phyloP scores from a whole-genome alignment of 1,140 invertebrate species.

The Orussus abietinus region DNA sequence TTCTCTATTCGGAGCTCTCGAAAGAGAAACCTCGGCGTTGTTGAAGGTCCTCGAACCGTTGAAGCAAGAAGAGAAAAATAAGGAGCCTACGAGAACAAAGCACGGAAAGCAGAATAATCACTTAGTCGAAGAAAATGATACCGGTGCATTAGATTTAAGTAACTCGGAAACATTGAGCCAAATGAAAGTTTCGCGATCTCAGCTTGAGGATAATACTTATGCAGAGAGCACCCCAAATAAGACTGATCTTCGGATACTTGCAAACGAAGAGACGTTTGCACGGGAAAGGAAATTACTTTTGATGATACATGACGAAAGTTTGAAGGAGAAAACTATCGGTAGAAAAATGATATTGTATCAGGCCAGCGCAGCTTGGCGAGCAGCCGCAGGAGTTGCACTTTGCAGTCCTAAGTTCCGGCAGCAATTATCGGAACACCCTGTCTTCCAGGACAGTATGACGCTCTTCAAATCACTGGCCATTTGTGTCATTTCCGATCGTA shows the following conservation, averaged over 20 bases:
- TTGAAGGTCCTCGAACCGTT: slow-evolving; percentile 24
- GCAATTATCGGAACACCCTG: slow-evolving; percentile 41
- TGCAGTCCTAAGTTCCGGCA: slow-evolving; percentile 57
- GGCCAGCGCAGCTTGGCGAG: slow-evolving; percentile 54
- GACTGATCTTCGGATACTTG: slow-evolving; percentile 13
- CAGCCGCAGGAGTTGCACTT: slow-evolving; percentile 56
- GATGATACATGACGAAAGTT: slow-evolving; percentile 3
- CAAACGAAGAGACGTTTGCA: too few relatives aligned
- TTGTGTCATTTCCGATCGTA: slow-evolving; percentile 34
- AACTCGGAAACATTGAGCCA: slow-evolving; percentile 4
- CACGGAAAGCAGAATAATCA: neutral
- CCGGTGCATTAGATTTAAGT: neutral
- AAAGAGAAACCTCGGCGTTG: slow-evolving; percentile 47
- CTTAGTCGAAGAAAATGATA: slow-evolving; percentile 12
- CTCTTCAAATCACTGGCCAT: slow-evolving; percentile 37
- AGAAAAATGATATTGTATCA: slow-evolving; percentile 37
- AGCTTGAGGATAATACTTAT: slow-evolving; percentile 15
- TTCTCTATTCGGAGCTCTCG: slow-evolving; percentile 54
- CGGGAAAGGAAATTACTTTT: neutral
- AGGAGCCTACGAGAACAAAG: neutral
- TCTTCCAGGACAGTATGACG: slow-evolving; percentile 26
- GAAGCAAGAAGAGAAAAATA: slow-evolving; percentile 7
- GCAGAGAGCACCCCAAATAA: slow-evolving; percentile 9
- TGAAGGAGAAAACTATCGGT: slow-evolving; percentile 3
- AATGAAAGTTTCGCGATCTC: too few relatives aligned